Percentiles rank a stretch among this genome's conserved stretches.
Evolutionary conservation across 2,797 vertebrate species (phyloP).

Genomic region (Miichthys miiuy): DNA sequence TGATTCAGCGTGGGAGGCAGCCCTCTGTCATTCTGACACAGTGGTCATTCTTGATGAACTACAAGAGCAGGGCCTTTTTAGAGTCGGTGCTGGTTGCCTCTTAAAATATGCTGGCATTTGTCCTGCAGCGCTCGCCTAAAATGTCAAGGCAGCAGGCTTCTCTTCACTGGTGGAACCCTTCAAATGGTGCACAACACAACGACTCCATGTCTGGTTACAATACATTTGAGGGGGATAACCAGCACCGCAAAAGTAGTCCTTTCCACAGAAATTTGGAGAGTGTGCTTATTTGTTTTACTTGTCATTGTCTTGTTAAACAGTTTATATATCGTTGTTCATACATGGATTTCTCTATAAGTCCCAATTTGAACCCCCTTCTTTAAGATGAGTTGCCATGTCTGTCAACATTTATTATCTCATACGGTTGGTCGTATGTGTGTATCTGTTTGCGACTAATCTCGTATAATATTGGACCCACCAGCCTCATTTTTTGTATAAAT

Average conservation of each 20-base stretch:
- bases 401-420: neutral
- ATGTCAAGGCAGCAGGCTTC: constrained; percentile 54
- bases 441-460: no score
- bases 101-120: constrained; percentile 51
- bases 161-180: constrained; percentile 32
- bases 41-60: constrained; percentile 30
- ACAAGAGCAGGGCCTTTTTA: constrained; percentile 32
- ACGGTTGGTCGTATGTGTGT: no score
- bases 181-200: constrained; percentile 5
- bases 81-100: constrained; percentile 35
- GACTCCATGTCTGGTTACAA: neutral
- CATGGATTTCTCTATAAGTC: neutral
- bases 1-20: constrained; percentile 52
- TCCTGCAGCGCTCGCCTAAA: constrained; percentile 46
- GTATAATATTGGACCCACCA: no score
- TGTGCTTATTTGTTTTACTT: constrained; percentile 5
- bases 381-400: neutral
- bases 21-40: constrained; percentile 53
- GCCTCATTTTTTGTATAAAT: no score
- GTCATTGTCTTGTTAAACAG: neutral
- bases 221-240: neutral
- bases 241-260: neutral
- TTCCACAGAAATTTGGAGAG: neutral
- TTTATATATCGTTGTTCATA: neutral
- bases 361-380: neutral